Evolutionary conservation across 2,797 vertebrate genomes (phyloP).

Genomic region (Stomatorhinus walkeri): DNA sequence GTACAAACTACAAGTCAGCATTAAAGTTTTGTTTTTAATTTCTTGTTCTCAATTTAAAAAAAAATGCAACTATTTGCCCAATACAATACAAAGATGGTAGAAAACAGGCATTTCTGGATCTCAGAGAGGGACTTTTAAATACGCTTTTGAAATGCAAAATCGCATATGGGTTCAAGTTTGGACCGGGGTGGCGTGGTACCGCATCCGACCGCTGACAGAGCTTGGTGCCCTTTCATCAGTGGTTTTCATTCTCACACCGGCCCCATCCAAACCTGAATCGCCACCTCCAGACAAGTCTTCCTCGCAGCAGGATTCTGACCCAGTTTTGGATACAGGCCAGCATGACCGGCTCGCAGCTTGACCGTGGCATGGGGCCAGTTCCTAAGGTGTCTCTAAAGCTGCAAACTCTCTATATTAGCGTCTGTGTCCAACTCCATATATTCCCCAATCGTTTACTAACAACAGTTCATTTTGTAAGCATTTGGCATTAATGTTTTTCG

Average conservation of each 20-base stretch:
- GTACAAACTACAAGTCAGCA: conserved; percentile 31
- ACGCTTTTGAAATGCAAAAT: conserved; percentile 35
- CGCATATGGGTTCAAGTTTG: conserved; percentile 36
- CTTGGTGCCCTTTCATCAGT: conserved; percentile 73
- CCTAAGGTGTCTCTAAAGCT: background rate
- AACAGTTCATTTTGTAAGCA: conserved; percentile 15
- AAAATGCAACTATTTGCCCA: conserved; percentile 41
- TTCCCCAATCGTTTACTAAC: background rate
- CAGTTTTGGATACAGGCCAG: background rate
- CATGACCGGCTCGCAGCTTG: conserved; percentile 2
- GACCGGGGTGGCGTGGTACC: conserved; percentile 52
- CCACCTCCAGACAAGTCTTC: conserved; percentile 27
- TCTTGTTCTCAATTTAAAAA: conserved; percentile 36
- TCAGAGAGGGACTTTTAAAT: conserved; percentile 1
- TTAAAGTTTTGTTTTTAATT: conserved; percentile 52
- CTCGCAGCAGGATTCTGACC: conserved; percentile 5
- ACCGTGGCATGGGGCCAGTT: background rate
- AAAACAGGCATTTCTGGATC: conserved; percentile 23
- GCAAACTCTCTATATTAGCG: background rate
- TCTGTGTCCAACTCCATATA: background rate
- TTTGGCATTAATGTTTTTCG: conserved; percentile 13
- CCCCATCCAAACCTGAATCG: conserved; percentile 41
- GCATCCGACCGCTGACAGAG: conserved; percentile 86
- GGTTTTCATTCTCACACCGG: conserved; percentile 82
- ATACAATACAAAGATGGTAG: conserved; percentile 36